Conservation (phyloP, 2,113 vertebrate genomes). For the Apistogramma diplotaenia region DNA sequence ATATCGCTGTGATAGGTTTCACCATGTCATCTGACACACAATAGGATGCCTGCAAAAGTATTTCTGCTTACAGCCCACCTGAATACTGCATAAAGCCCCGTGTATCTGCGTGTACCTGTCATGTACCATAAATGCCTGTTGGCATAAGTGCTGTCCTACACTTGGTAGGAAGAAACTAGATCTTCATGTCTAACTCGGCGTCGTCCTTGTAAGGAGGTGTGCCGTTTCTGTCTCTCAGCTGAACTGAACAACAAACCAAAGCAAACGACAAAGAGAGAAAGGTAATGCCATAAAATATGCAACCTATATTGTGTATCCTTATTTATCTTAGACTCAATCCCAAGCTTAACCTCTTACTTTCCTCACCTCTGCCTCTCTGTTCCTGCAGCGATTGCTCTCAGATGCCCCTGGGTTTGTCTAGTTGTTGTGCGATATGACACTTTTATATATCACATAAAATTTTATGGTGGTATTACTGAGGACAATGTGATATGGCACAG, state of each 20-base stretch:
- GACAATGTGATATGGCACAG: not conserved
- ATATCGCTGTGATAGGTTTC: not conserved
- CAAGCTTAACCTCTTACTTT: not conserved
- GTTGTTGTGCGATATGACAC: not conserved
- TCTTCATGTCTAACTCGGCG: conserved; percentile 8
- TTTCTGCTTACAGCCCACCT: not conserved
- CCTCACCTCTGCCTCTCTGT: not conserved
- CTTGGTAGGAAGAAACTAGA: conserved; percentile 10
- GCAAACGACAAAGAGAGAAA: not conserved
- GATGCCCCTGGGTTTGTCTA: too few species aligned
- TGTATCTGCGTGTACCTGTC: not conserved
- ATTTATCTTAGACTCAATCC: not conserved
- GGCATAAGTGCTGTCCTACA: conserved; percentile 32
- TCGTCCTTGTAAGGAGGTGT: conserved; percentile 14
- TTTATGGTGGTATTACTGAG: not conserved
- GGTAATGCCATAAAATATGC: not conserved
- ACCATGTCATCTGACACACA: not conserved
- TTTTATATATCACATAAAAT: not conserved
- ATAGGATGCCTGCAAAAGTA: not conserved
- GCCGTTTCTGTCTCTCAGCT: not conserved
- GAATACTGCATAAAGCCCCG: not conserved
- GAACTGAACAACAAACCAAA: not conserved
- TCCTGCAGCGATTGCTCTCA: too few species aligned
- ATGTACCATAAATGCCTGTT: not conserved
- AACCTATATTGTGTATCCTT: not conserved